Percentiles rank a stretch among this genome's conserved stretches.
Evolutionary conservation across 64 coral and sea anemone genomes (phyloP).

Genomic region (Pocillopora verrucosa): DNA sequence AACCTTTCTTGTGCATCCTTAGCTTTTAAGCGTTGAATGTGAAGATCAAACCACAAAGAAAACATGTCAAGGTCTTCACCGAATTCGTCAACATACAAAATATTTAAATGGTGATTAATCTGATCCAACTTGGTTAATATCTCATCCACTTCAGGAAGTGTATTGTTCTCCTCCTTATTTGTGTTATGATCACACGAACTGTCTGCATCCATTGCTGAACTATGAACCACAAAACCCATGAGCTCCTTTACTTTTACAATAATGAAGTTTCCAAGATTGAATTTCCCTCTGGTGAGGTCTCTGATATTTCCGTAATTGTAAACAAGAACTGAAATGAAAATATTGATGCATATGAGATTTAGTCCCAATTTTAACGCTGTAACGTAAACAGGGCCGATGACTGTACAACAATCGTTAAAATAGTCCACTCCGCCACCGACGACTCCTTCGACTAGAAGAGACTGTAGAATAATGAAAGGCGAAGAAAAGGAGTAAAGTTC

Average conservation of each 20-base stretch:
- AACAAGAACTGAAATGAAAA: background rate
- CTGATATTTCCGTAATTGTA: background rate
- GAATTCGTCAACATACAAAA: background rate
- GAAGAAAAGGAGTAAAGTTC: background rate
- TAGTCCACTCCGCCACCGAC: background rate
- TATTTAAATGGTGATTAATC: background rate
- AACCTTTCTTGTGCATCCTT: background rate
- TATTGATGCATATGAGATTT: background rate
- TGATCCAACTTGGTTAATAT: background rate
- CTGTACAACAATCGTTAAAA: background rate
- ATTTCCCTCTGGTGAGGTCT: conserved; percentile 1
- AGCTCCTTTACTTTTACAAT: conserved; percentile 13
- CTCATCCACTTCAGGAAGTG: background rate
- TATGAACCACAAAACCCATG: background rate
- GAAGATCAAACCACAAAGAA: conserved; percentile 9
- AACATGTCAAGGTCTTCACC: background rate
- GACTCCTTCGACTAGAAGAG: background rate
- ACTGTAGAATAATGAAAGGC: background rate
- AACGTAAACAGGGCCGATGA: background rate
- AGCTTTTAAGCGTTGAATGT: background rate
- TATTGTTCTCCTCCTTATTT: background rate
- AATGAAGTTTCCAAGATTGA: conserved; percentile 3
- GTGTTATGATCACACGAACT: background rate
- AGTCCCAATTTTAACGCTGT: background rate
- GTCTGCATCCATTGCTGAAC: no score